Evolutionary conservation across 1,140 invertebrate genomes (phyloP), one percentile per base, ranked within the genome.

Genomic region (Drosophila navojoa): DNA sequence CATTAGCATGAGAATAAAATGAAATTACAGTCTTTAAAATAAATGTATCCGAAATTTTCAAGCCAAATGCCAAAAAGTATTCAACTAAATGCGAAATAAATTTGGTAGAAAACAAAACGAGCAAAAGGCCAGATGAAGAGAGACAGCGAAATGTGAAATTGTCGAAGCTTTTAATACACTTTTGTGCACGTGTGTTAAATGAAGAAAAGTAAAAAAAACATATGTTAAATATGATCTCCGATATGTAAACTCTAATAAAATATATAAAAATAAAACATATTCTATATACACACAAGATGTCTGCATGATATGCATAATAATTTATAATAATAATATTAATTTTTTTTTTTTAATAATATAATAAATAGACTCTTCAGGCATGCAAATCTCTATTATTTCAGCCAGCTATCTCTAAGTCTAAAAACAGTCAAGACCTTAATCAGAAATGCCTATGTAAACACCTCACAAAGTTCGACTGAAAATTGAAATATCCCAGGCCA

Each of bases 21-120:
- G 68, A 86, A 86, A 86, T 86, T 89, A 87, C 82, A 87, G 84
- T 89, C 82, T 89, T 89, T 87, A 87, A 87, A 87, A 79, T 87
- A 87, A 87, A 89, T 87, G 82, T 89, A 84, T 86, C 84, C 81
- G 71, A 78, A 87, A 87, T 87, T 77, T 77, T 64, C 81, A 55
- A 66, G 70, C 64, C 69, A 71, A 86, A 79, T 78, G 81, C 74
- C 71, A 81, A 78, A 87, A 89, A 86, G 82, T 82, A 86, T 86
- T 89, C 82, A 89, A 79, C 76, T 89, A 87, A 87, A 89, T 87
- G 82, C 72, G 82, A 87, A 87, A 87, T 87, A 87, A 87, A 87
- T 87, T 87, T 89, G 79, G 58, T 74, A 72, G 76, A 87, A 87
- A 73, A 81, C 79, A 81, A 81, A 82, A 68, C 70, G 70, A 60